Conservation (phyloP, 2,797 vertebrate genomes). For the Lindbergichthys nudifrons region DNA sequence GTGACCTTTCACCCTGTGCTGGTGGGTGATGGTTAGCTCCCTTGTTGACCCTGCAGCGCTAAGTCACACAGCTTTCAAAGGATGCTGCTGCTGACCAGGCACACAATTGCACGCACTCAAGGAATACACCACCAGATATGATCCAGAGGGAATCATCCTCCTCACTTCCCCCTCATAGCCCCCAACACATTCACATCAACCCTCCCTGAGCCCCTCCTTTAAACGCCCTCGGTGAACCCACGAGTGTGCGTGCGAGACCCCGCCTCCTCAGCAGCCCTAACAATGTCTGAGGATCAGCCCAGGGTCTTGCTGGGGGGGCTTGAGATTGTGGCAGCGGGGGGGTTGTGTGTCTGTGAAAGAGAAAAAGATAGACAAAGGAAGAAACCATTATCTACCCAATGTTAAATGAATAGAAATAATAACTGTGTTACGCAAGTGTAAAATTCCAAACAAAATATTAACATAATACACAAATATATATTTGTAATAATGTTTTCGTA, state of each 20-base stretch:
- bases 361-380: constrained; percentile 32
- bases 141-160: constrained; percentile 30
- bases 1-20: background rate
- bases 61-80: constrained; percentile 33
- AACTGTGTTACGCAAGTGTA: background rate
- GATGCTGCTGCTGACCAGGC: constrained; percentile 43
- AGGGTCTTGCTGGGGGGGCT: constrained; percentile 37
- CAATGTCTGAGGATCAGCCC: constrained; percentile 63
- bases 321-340: background rate
- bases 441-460: too few relatives aligned
- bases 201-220: constrained; percentile 47
- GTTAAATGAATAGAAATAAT: background rate
- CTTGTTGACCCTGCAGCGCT: constrained; percentile 19
- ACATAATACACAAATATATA: background rate
- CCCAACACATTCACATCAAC: constrained; percentile 42
- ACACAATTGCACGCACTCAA: constrained; percentile 2
- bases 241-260: constrained; percentile 36
- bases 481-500: too few relatives aligned
- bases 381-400: constrained; percentile 5
- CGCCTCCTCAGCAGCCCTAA: constrained; percentile 50
- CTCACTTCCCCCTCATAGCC: constrained; percentile 19
- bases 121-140: constrained; percentile 38
- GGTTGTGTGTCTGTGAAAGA: constrained; percentile 4
- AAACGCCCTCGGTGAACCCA: constrained; percentile 68
- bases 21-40: constrained; percentile 2